phyloP scores from a whole-genome alignment of 2,888 invertebrate species.

The Mayetiola destructor region DNA sequence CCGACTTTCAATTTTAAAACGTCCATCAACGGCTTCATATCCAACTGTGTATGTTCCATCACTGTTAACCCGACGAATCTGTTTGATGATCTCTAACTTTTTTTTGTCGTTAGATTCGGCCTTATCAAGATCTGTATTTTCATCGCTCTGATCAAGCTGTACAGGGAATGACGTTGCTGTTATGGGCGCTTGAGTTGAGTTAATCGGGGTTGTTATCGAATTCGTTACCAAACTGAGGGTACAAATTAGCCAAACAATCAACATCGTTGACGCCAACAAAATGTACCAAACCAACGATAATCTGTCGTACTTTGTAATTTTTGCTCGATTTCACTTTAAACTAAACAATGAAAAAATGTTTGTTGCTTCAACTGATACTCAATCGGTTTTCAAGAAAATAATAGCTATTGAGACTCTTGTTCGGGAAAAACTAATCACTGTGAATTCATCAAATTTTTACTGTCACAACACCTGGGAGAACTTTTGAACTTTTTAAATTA shows the following conservation, averaged over 20 bases:
- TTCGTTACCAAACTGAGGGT: conserved; percentile 18
- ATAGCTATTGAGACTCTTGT: no score
- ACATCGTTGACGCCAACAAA: conserved; percentile 24
- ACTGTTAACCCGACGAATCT: conserved; percentile 64
- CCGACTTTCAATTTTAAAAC: conserved; percentile 70
- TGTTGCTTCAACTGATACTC: not conserved
- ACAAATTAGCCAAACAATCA: conserved; percentile 22
- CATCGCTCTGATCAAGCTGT: conserved; percentile 17
- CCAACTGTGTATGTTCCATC: conserved; percentile 76
- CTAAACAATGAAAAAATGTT: not conserved
- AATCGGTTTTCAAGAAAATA: no score
- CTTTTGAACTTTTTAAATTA: no score
- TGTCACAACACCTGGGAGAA: no score
- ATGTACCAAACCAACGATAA: conserved; percentile 16
- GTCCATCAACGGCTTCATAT: conserved; percentile 72
- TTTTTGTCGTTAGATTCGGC: conserved; percentile 51
- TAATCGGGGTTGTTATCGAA: not conserved
- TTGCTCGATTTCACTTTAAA: not conserved
- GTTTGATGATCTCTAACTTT: conserved; percentile 65
- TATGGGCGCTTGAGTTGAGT: conserved; percentile 15
- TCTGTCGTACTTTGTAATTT: conserved; percentile 17
- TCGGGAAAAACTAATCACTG: no score
- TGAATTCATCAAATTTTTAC: no score
- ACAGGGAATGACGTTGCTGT: conserved; percentile 20
- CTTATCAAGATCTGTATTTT: conserved; percentile 19